phyloP scores from a whole-genome alignment of 2,113 vertebrate genomes.

The Lethenteron reissneri region DNA sequence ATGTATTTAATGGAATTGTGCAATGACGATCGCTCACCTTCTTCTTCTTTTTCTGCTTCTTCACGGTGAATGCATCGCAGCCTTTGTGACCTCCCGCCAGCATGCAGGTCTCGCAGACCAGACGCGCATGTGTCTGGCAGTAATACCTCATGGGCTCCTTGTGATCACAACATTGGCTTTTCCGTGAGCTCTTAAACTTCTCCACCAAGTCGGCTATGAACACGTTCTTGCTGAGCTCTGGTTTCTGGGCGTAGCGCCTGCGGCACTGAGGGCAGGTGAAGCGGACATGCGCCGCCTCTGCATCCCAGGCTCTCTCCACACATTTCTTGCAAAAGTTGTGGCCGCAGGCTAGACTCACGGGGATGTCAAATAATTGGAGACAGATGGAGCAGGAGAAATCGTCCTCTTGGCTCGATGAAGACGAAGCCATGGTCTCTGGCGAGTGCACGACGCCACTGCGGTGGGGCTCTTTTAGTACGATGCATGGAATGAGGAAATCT shows the following conservation, averaged over 20 bases:
- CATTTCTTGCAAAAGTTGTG: slow-evolving; percentile 40
- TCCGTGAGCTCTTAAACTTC: background rate
- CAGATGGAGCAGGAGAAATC: slow-evolving; percentile 26
- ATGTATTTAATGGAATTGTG: no score
- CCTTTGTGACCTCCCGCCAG: background rate
- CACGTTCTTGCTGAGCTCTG: background rate
- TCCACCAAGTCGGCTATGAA: background rate
- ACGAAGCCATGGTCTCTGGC: no score
- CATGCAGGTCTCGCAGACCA: background rate
- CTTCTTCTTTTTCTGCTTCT: no score
- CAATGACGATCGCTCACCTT: no score
- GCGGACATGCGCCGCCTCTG: no score
- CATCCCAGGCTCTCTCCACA: slow-evolving; percentile 11
- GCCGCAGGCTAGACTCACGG: slow-evolving; percentile 26
- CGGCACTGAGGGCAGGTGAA: background rate
- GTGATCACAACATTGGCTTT: background rate
- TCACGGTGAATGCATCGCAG: no score
- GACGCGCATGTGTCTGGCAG: background rate
- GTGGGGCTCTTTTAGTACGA: no score
- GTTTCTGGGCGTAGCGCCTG: background rate
- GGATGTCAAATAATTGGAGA: slow-evolving; percentile 17
- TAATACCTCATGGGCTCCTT: background rate
- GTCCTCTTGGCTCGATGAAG: no score
- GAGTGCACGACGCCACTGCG: no score
- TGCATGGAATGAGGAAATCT: no score